Base-by-base conservation (phyloP, 64 coral and sea anemone species). In the Stichodactyla helianthus region DNA sequence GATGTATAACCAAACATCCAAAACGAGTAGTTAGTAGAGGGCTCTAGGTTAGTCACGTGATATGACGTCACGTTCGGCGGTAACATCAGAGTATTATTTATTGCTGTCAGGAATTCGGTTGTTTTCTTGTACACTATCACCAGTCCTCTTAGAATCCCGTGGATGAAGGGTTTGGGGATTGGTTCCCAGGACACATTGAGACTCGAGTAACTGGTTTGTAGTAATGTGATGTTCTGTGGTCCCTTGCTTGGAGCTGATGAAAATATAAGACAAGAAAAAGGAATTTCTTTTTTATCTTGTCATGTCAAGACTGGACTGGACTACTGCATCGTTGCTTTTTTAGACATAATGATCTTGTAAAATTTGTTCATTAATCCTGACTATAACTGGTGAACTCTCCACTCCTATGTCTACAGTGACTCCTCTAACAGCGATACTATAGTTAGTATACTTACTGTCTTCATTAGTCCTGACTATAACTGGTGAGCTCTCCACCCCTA, bases 1-100 rank as follows among this genome's bases (percentile, higher is more conserved):
- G 83, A 52, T 71, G 94, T 97, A 64, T 88, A 97, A 8, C 91
- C 94, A 67, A 89, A 51, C 57, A 97, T n/a, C 59, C 71, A 53
- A n/a, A 93, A 80, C 15, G 80, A 86, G 53, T 97, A 97, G 79
- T 81, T 86, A 0, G 90, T 97, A 82, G 82, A 97, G 80, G 91
- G 89, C 1, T 77, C 53, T 31, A 97, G 56, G 17, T 71, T 59
- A 0, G 79, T 77, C 25, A 97, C 57, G 6, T 81, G 15, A 51
- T 87, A 92, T 12, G 90, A 87, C 52, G 54, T 25, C 19, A 52
- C 58, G 78, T 83, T 87, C 10, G 84, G 76, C 44, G 54, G 77
- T 67, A 86, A 77, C 53, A 52, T 97, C 57, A 83, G 76, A 64
- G 64, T 87, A 20, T 60, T 71, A 6, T 87, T 78, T 52, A 35